Evolutionary conservation across 2,888 invertebrate genomes (phyloP), one percentile per base, ranked within the genome.

Genomic region (Sisyra nigra): DNA sequence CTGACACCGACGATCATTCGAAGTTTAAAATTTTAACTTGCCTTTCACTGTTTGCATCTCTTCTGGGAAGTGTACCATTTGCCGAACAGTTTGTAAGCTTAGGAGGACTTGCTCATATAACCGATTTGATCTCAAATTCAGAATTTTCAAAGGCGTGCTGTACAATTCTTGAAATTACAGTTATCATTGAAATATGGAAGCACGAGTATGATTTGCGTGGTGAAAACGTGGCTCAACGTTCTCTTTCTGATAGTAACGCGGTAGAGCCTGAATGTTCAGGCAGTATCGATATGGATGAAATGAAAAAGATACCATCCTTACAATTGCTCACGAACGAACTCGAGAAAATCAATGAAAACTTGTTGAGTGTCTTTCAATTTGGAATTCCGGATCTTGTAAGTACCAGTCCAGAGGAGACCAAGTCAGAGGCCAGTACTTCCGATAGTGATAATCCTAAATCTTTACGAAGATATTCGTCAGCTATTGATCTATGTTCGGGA

Each of bases 11-110:
- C 13, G 67, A 69, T n/a, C 57, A 65, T 0, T 65, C 70, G 0
- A 71, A 70, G 46, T 75, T 74, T 50, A 57, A 74, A 1, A 66
- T 75, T 2, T 66, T 69, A 3, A 72, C 76, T 1, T 75, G 73
- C 44, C 54, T 77, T 1, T 72, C 74, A 13, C 66, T 72, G 2
- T 74, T 76, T 48, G 67, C 74, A 0, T 71, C 66, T 47, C 58
- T 76, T 1, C 60, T 76, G 2, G 66, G 68, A 29, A 68, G 71
- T 7, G 59, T 68, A 0, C 54, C 67, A 0, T 70, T 75, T 52
- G 73, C 70, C 18, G 69, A 74, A 48, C 70, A 68, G 49, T 76
- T 76, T 47, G 67, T 70, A 6, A 68, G 70, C 46, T 65, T 69
- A 35, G 66, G 70, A 1, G 76, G 74, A 0, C 56, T 76, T 30